These are phyloP conservation scores for Lepus americanus DNA, from an alignment of 2,113 vertebrate species.

Conservation along the genomic window DNA sequence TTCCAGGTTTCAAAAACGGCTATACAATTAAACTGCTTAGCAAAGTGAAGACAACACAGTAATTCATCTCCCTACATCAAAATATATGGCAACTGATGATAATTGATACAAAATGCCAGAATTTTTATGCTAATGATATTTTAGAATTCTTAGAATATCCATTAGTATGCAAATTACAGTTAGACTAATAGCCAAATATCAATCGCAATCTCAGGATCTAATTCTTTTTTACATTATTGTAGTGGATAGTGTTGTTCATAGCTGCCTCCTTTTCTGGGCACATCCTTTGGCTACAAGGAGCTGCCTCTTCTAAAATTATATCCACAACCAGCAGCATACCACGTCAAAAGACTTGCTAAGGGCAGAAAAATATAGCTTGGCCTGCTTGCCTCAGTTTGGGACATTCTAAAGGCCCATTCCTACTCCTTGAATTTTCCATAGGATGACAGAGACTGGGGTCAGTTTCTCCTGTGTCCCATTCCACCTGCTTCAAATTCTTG, in stretches of 20 bases:
- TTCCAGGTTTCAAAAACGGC: neutral
- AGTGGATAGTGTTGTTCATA: neutral
- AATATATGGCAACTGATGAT: neutral
- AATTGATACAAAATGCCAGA: constrained; percentile 16
- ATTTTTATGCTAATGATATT: neutral
- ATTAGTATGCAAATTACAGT: constrained; percentile 16
- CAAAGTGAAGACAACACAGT: neutral
- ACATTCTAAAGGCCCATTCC: neutral
- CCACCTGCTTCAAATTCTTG: neutral
- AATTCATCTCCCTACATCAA: constrained; percentile 11
- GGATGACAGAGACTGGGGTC: neutral
- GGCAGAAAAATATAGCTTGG: neutral
- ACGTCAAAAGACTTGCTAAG: neutral
- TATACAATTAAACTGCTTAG: constrained; percentile 1
- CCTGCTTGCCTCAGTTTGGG: neutral
- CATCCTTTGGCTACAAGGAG: neutral
- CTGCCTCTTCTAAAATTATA: neutral
- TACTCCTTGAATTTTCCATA: neutral
- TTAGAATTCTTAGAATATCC: constrained; percentile 16
- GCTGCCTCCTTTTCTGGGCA: neutral
- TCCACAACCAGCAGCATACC: neutral
- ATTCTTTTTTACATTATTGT: constrained; percentile 15
- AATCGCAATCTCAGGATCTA: constrained; percentile 6
- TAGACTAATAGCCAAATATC: constrained; percentile 1
- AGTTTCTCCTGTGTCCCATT: neutral